phyloP scores from a whole-genome alignment of 2,113 vertebrate species.

The Indicator maculatus region DNA sequence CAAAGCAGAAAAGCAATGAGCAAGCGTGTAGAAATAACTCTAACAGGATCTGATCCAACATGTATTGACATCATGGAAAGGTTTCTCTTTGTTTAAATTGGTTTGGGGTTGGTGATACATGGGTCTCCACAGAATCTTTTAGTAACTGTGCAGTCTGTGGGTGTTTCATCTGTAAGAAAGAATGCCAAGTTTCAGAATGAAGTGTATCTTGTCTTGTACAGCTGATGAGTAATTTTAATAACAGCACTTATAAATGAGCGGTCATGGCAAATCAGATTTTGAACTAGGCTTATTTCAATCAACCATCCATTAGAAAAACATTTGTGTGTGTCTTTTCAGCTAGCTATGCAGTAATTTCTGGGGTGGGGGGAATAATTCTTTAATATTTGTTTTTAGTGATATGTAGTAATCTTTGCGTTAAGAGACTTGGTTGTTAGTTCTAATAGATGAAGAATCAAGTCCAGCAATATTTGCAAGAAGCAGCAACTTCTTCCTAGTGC shows the following conservation, averaged over 20 bases:
- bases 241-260: not conserved
- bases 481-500: not conserved
- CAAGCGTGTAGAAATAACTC: not conserved
- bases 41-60: not conserved
- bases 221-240: constrained; percentile 11
- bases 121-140: not conserved
- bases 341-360: not conserved
- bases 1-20: constrained; percentile 28
- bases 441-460: not conserved
- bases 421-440: not conserved
- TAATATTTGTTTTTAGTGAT: not conserved
- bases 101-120: not conserved
- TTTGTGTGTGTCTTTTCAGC: not conserved
- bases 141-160: not conserved
- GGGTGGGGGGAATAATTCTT: not conserved
- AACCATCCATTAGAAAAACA: not conserved
- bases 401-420: not conserved
- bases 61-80: not conserved
- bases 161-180: not conserved
- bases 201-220: not conserved
- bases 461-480: not conserved
- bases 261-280: not conserved
- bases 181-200: not conserved
- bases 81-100: not conserved
- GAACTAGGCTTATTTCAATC: not conserved